Evolutionary conservation across 2,113 vertebrate genomes (phyloP).

Genomic region (Gymnarchus niloticus): DNA sequence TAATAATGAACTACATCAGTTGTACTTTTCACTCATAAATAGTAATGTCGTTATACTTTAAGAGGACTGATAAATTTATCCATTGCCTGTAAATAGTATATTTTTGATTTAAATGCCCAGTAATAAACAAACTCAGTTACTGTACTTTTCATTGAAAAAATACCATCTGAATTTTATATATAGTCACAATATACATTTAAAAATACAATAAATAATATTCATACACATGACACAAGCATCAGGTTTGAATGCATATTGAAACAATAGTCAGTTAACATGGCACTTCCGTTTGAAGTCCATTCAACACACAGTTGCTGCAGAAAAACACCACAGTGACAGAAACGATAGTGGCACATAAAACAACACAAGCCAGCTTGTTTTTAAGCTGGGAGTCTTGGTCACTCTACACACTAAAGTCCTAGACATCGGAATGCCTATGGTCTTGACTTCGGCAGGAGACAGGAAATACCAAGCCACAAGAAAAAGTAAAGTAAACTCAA

Average conservation of each 20-base stretch:
- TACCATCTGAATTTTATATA: neutral
- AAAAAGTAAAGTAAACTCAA: too few relatives aligned
- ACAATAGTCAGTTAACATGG: neutral
- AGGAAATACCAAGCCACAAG: neutral
- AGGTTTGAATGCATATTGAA: constrained; percentile 24
- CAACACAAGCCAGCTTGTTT: constrained; percentile 11
- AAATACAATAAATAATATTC: constrained; percentile 26
- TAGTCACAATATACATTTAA: neutral
- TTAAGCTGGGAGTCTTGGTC: constrained; percentile 21
- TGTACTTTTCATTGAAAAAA: constrained; percentile 15
- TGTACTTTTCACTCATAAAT: neutral
- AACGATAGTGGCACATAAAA: neutral
- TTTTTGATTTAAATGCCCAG: constrained; percentile 9
- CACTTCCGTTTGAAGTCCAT: constrained; percentile 5
- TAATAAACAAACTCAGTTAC: neutral
- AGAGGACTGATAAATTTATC: constrained; percentile 14
- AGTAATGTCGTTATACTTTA: neutral
- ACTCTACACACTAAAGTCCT: neutral
- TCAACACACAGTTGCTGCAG: neutral
- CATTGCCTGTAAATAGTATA: neutral
- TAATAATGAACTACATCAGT: neutral
- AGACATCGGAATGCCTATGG: constrained; percentile 7
- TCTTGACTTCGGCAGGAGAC: neutral
- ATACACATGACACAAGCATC: constrained; percentile 16
- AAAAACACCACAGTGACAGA: neutral